These are phyloP conservation scores for Pterophyllum scalare DNA, from an alignment of 2,113 vertebrate genomes.

Conservation along the genomic window DNA sequence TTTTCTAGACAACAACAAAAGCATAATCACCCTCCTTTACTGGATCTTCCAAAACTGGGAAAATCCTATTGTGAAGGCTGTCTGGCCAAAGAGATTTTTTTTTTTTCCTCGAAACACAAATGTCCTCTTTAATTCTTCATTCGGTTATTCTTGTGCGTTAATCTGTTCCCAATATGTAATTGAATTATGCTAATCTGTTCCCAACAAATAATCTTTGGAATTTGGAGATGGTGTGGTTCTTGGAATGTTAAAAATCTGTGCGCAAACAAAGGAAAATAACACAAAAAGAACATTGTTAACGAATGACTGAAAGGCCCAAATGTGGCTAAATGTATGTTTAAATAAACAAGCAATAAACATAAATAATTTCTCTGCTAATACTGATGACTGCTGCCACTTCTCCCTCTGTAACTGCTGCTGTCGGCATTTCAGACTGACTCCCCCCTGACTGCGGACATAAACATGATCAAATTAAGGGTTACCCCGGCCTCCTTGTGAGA, in stretches of 20 bases:
- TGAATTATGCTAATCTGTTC: conserved; percentile 5
- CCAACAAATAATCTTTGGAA: not conserved
- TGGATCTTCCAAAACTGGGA: not conserved
- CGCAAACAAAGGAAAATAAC: not conserved
- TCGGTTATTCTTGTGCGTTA: not conserved
- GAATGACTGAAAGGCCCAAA: conserved; percentile 19
- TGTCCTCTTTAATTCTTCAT: not conserved
- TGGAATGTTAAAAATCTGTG: not conserved
- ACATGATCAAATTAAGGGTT: not conserved
- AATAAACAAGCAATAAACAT: not conserved
- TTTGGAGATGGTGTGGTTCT: not conserved
- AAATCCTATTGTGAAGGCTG: not conserved
- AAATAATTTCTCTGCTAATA: rapidly evolving
- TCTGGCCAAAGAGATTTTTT: not conserved
- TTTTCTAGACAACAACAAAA: not conserved
- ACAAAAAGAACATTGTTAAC: not conserved
- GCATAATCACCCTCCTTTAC: not conserved
- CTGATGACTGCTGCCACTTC: conserved; percentile 19
- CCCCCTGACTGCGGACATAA: not conserved
- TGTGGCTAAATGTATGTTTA: conserved; percentile 9
- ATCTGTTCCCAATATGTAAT: conserved; percentile 4
- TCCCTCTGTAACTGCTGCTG: not conserved
- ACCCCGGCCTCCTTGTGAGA: not conserved
- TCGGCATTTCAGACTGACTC: conserved; percentile 1
- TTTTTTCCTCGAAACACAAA: not conserved